phyloP scores from a whole-genome alignment of 2,888 invertebrate species.

The Diploptera punctata region DNA sequence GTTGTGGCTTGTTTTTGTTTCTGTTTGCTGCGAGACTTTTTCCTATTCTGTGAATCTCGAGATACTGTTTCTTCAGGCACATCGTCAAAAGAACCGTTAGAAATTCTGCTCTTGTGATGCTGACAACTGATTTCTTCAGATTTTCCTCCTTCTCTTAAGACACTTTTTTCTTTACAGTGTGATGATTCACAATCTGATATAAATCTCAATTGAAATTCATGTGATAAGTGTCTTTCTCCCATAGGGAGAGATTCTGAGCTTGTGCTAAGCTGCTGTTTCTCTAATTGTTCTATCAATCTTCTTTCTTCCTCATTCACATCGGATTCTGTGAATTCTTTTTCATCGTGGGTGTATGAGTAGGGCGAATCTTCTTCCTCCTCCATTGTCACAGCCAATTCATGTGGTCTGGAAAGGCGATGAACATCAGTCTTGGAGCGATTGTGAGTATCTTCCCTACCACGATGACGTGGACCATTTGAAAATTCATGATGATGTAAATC shows the following conservation, averaged over 20 bases:
- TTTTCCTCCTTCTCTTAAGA: no score
- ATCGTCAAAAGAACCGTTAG: neutral
- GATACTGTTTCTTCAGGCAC: neutral
- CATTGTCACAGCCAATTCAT: conserved; percentile 70
- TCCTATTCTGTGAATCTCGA: neutral
- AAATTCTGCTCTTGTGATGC: neutral
- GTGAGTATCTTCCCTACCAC: conserved; percentile 17
- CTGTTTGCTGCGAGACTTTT: neutral
- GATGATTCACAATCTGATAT: neutral
- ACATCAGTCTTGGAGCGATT: conserved; percentile 34
- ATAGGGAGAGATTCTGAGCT: conserved; percentile 28
- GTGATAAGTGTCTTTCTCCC: neutral
- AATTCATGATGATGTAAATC: conserved; percentile 16
- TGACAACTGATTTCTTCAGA: neutral
- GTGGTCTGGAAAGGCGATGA: conserved; percentile 40
- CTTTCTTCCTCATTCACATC: conserved; percentile 41
- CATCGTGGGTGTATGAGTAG: neutral
- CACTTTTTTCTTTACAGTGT: neutral
- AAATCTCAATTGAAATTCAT: neutral
- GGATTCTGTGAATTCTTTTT: conserved; percentile 1
- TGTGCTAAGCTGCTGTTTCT: conserved; percentile 25
- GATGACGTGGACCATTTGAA: conserved; percentile 6
- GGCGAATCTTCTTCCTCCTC: conserved; percentile 71
- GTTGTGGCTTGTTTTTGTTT: conserved; percentile 28
- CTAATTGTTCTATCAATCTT: conserved; percentile 39